These are phyloP conservation scores for Tiliacea aurago DNA, from an alignment of 2,888 invertebrate species.

Conservation along the genomic window DNA sequence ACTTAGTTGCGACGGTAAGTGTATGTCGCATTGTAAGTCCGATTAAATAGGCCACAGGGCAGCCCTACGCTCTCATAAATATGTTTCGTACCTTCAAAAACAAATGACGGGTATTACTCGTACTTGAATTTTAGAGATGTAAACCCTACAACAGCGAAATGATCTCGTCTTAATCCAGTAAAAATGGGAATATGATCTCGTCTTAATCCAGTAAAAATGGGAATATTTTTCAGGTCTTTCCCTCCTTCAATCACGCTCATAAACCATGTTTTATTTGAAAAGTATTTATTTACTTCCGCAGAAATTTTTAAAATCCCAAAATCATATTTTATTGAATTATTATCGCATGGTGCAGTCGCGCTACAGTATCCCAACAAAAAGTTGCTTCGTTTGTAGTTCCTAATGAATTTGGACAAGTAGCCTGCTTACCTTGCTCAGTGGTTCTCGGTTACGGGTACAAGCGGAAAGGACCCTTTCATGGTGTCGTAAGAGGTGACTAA, in stretches of 20 bases:
- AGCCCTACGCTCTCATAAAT: neutral
- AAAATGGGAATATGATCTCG: neutral
- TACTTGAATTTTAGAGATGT: neutral
- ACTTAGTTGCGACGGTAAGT: no score
- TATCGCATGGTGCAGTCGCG: neutral
- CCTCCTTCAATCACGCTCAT: neutral
- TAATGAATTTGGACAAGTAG: constrained; percentile 52
- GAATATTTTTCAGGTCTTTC: neutral
- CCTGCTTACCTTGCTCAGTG: constrained; percentile 52
- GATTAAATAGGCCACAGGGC: no score
- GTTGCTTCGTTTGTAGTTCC: constrained; percentile 13
- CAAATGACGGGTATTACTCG: neutral
- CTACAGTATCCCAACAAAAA: constrained; percentile 22
- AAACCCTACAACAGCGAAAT: neutral
- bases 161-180: no score
- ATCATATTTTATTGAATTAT: neutral
- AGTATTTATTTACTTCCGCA: neutral
- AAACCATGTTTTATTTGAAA: neutral
- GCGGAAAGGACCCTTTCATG: constrained; percentile 57
- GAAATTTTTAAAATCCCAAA: neutral
- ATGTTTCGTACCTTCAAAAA: neutral
- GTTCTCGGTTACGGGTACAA: constrained; percentile 59
- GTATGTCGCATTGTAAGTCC: no score
- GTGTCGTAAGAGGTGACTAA: constrained; percentile 55
- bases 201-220: neutral